Evolutionary conservation across 92 coral and sea anemone species (phyloP).

Genomic region (Epizoanthus ramosus): DNA sequence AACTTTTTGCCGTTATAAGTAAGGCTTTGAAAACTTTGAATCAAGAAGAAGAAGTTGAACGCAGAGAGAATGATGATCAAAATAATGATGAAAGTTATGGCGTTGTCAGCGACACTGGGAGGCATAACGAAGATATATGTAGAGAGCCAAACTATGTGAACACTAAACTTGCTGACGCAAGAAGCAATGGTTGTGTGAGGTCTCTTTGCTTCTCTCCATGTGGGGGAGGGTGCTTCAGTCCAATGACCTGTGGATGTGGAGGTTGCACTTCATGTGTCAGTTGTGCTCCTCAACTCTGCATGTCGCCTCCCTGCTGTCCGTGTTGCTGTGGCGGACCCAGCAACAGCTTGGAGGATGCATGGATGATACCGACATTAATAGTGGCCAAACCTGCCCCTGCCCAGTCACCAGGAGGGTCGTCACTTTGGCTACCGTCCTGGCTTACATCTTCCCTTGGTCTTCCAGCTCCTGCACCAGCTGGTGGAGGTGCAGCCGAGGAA

Average conservation of each 20-base stretch:
- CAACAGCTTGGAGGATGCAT: constrained; percentile 70
- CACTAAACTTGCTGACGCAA: neutral
- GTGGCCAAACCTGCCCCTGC: constrained; percentile 67
- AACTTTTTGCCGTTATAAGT: constrained; percentile 59
- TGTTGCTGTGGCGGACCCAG: constrained; percentile 69
- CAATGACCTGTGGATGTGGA: constrained; percentile 50
- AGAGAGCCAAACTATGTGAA: neutral
- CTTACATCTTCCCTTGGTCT: constrained; percentile 67
- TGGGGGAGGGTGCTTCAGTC: constrained; percentile 60
- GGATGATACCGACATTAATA: constrained; percentile 86
- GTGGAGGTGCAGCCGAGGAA: too few species aligned
- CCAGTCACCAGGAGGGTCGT: constrained; percentile 53
- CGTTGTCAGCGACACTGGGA: neutral
- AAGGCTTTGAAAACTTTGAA: constrained; percentile 57
- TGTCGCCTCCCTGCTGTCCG: constrained; percentile 81
- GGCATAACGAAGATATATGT: neutral
- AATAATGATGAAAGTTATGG: neutral
- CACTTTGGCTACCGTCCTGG: constrained; percentile 82
- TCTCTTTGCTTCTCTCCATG: constrained; percentile 39
- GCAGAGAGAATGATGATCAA: constrained; percentile 17
- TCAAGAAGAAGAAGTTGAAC: constrained; percentile 33
- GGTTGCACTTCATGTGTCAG: constrained; percentile 66
- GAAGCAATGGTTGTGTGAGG: neutral
- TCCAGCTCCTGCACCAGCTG: constrained; percentile 53
- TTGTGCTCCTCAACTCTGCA: constrained; percentile 74